A percentile compares a stretch with the other conserved stretches of the same genome.
Conservation (phyloP, 2,113 vertebrate species). For the Anolis carolinensis region DNA sequence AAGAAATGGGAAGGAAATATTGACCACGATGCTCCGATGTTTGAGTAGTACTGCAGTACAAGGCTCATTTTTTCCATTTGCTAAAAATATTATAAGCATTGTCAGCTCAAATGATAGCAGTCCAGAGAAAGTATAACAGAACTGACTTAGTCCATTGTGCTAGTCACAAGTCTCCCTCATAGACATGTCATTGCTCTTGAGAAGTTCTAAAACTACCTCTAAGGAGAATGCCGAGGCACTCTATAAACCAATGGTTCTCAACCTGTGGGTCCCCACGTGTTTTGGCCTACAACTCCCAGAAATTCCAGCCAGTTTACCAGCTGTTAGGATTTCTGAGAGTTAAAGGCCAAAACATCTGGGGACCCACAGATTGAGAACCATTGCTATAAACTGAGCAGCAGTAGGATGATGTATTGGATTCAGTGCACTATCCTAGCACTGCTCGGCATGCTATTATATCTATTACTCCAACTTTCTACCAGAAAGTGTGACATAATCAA, state of each 20-base stretch:
- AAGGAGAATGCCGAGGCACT: neutral
- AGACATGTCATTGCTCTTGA: conserved; percentile 28
- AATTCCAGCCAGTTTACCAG: too few relatives aligned
- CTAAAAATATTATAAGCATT: neutral
- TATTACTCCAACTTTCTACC: neutral
- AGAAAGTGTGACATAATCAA: neutral
- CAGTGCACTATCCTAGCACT: neutral
- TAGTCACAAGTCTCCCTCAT: neutral
- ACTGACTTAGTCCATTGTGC: neutral
- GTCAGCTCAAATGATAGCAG: neutral
- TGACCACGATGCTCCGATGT: neutral
- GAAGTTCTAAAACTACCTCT: neutral
- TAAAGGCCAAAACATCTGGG: too few relatives aligned
- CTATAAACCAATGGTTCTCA: too few relatives aligned
- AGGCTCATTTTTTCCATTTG: neutral
- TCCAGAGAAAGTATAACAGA: neutral
- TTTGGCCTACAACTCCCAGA: too few relatives aligned
- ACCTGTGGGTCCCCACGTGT: too few relatives aligned
- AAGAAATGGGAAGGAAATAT: neutral
- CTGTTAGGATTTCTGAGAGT: too few relatives aligned
- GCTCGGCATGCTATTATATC: neutral
- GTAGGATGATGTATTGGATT: neutral
- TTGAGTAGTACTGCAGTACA: neutral
- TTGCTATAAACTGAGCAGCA: neutral
- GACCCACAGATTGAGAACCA: too few relatives aligned